Evolutionary conservation across 2,888 invertebrate species (phyloP), one percentile per base, ranked within the genome.

Genomic region (Carterocephalus palaemon): DNA sequence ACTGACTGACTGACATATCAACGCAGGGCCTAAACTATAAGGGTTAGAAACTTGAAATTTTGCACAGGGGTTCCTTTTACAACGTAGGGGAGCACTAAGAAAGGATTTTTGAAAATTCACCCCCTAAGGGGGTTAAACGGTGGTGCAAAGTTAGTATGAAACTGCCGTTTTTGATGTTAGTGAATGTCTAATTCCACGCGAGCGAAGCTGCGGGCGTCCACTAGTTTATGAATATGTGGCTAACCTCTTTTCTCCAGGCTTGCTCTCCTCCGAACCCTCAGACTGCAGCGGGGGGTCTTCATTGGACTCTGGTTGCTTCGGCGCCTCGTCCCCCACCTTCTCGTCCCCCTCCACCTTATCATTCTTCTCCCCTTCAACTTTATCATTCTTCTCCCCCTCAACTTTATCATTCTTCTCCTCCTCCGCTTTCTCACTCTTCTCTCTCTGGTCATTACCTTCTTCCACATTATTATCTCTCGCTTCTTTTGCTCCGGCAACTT

Each of bases 241-340:
- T 61, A 7, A 85, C 85, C 80, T 68, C 64, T 83, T 85, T 57
- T 85, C 85, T 0, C 76, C 78, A 0, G 79, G 70, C 31, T 75
- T 43, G 4, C 2, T 82, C 1, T 84, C 85, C 0, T 81, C 80
- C 0, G 33, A 50, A 0, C 53, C 59, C 46, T 83, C 83, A 0
- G 69, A 59, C 52, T 84, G 85, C 5, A 83, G 56, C 2, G 85
- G 84, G 0, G 84, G 84, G 24, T 83, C 84, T 0, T 85, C 84
- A 12, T 65, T 71, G 4, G 71, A 55, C 1, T 80, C 71, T 5
- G 20, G n/a, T n/a, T n/a, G n/a, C n/a, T n/a, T 16, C 0, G 36
- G 9, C 17, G 53, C 52, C 32, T 60, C 6, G 19, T 4, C 19
- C 3, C 19, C 6, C 19, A 4, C 62, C 1, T 60, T 47, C 29